phyloP scores from a whole-genome alignment of 2,888 invertebrate species.

The Drosophila barbarae region DNA sequence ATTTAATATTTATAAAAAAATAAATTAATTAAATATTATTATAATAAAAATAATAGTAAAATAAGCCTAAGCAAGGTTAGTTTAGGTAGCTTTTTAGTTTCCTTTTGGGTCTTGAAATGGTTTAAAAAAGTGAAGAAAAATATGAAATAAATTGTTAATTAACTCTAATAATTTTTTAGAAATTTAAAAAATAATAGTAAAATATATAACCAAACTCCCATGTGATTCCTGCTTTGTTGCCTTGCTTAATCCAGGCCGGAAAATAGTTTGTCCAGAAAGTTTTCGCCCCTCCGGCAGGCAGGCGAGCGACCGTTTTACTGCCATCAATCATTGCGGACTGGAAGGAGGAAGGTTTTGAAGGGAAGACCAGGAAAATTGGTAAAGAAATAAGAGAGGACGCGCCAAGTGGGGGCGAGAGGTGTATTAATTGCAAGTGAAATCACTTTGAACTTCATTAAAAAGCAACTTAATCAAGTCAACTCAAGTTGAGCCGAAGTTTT shows the following conservation, averaged over 20 bases:
- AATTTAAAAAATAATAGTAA: too few relatives aligned
- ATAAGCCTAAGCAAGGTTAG: too few relatives aligned
- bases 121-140: too few relatives aligned
- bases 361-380: background rate
- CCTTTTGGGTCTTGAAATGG: too few relatives aligned
- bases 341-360: background rate
- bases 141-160: too few relatives aligned
- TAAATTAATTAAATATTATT: too few relatives aligned
- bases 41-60: too few relatives aligned
- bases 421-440: constrained; percentile 67
- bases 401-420: constrained; percentile 20
- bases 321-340: constrained; percentile 31
- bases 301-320: background rate
- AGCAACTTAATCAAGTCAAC: constrained; percentile 65
- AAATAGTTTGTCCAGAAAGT: constrained; percentile 29
- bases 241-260: background rate
- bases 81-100: too few relatives aligned
- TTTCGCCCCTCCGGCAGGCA: background rate
- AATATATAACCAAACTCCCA: background rate
- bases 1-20: too few relatives aligned
- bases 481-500: constrained; percentile 52
- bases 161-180: background rate
- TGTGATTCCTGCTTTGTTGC: background rate
- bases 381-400: background rate
- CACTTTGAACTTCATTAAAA: constrained; percentile 74